Evolutionary conservation across 2,113 vertebrate species (phyloP), one percentile per base, ranked within the genome.

Genomic region (Electrona antarctica): DNA sequence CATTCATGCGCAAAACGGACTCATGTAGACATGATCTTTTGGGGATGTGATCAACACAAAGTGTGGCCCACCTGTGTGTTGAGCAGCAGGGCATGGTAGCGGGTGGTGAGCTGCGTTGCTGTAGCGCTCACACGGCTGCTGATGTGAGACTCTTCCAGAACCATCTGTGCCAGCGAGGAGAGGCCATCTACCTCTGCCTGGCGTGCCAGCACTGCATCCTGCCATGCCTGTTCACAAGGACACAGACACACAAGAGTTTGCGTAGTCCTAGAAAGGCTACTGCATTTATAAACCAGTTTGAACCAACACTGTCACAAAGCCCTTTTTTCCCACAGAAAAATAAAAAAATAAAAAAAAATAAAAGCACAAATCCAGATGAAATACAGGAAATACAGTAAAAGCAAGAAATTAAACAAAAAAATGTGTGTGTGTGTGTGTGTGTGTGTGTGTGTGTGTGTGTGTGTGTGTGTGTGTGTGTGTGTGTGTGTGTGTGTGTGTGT

Each of bases 181-280:
- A 98, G 95, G 12, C 95, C 95, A 62, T 99, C 97, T 1, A 99
- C 94, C 64, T 98, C 96, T 21, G 94, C 93, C 90, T 96, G 96
- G 71, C 94, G 93, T 0, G 91, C 0, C 4, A 91, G 77, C 64
- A 95, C 91, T 14, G 94, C 94, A 71, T 95, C 94, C 4, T 96
- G 94, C 93, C 95, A 96, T 6, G 93, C 95, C 98, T 99, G 83
- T 45, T 71, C 51, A 79, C 41, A 68, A 29, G 33, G 57, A 78
- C 28, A 74, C 11, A 81, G 4, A 55, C 3, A 69, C 7, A 9
- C n/a, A 60, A 61, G 21, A 52, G 64, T 74, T 66, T 63, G 63
- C 60, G 60, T 29, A 60, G 9, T 21, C 0, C 12, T 5, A 15
- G 15, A 41, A 15, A 47, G 60, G 58, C 10, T 60, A 60, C 52